phyloP scores from a whole-genome alignment of 1,140 invertebrate genomes.

The Chironomus tepperi region DNA sequence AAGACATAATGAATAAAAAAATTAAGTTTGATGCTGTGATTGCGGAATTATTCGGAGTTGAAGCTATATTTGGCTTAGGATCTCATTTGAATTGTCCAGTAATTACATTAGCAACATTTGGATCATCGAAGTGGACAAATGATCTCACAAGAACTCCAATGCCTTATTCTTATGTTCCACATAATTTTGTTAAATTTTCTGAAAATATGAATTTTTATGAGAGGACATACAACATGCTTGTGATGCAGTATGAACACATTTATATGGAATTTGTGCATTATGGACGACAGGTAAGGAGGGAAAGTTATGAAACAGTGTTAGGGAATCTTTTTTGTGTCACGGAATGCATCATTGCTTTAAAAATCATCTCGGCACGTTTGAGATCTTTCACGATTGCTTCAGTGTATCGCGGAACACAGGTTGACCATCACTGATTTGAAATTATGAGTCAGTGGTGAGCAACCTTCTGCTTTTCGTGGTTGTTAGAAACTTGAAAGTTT shows the following conservation, averaged over 20 bases:
- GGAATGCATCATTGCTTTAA: too few relatives aligned
- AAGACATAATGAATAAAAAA: background rate
- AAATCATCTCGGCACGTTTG: too few relatives aligned
- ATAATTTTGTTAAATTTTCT: background rate
- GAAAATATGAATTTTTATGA: background rate
- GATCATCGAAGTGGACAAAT: conserved; percentile 31
- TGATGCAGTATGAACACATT: background rate
- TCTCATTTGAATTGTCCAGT: conserved; percentile 32
- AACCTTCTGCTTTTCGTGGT: too few relatives aligned
- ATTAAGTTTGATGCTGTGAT: conserved; percentile 35
- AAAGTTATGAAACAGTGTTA: too few relatives aligned
- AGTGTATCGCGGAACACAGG: too few relatives aligned
- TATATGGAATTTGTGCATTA: background rate
- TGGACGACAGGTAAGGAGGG: background rate
- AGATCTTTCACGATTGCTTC: too few relatives aligned
- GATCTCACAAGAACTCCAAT: conserved; percentile 1
- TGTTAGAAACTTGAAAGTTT: too few relatives aligned
- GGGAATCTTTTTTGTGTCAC: too few relatives aligned
- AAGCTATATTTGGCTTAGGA: conserved; percentile 34
- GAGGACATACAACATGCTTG: background rate
- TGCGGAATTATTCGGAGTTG: conserved; percentile 35
- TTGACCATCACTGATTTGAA: too few relatives aligned
- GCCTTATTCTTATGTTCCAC: background rate
- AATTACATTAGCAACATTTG: conserved; percentile 36
- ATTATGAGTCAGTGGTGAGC: too few relatives aligned